Percentiles rank a stretch among this genome's conserved stretches.
These are phyloP conservation scores for Scrobipalpa costella DNA, from an alignment of 2,888 invertebrate genomes.

Conservation along the genomic window DNA sequence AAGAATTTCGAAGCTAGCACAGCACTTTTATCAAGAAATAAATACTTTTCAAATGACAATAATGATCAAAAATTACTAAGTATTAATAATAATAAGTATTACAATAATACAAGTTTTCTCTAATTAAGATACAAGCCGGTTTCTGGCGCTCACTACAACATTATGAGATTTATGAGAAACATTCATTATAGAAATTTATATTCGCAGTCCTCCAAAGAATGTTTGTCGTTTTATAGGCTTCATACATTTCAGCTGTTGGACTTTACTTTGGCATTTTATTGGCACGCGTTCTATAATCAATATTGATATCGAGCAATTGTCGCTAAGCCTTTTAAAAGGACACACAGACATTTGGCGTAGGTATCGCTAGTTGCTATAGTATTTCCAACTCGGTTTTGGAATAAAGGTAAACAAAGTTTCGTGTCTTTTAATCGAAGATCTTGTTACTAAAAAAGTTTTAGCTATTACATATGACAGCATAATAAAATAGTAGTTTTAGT, in stretches of 20 bases:
- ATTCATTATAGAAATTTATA: background rate
- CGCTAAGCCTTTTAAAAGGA: background rate
- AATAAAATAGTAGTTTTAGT: no score
- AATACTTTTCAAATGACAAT: constrained; percentile 22
- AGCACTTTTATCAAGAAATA: constrained; percentile 46
- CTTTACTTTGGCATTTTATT: constrained; percentile 16
- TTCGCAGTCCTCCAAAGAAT: background rate
- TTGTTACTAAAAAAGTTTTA: no score
- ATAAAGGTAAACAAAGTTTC: no score
- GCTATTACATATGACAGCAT: no score
- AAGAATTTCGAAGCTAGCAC: constrained; percentile 67
- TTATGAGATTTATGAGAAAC: no score
- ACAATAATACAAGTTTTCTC: background rate
- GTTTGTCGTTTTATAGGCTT: background rate
- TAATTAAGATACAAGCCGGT: background rate
- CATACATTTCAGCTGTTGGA: background rate
- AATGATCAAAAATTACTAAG: constrained; percentile 17
- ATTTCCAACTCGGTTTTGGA: no score
- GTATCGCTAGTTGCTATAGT: background rate
- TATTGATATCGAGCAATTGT: background rate
- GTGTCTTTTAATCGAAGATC: no score
- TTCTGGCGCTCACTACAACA: no score
- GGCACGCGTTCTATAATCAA: constrained; percentile 6
- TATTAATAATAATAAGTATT: background rate
- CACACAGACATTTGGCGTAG: background rate